Conservation (phyloP, 2,888 invertebrate genomes). For the Acanthosepion pharaonis region DNA sequence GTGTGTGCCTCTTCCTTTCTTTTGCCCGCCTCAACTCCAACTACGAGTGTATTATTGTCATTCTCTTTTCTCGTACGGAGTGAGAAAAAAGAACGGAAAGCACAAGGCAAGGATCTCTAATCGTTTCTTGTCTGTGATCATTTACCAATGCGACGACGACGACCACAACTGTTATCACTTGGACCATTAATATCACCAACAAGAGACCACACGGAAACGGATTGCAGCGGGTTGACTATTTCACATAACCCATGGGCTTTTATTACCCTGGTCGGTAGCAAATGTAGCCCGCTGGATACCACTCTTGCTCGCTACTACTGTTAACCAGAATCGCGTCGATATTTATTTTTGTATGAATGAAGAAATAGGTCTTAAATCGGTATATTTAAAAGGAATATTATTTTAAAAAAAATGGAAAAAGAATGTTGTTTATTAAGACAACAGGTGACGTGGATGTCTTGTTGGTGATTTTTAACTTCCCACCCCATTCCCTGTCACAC, state of each 20-base stretch:
- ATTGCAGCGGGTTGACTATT: neutral
- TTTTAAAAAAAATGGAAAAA: neutral
- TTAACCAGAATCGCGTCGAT: neutral
- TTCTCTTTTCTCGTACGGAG: neutral
- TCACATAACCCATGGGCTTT: neutral
- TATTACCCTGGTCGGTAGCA: neutral
- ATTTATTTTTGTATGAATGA: neutral
- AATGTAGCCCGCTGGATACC: neutral
- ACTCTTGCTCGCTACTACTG: neutral
- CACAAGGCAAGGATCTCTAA: neutral
- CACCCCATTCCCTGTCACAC: neutral
- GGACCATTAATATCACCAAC: too few relatives aligned
- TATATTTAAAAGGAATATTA: neutral
- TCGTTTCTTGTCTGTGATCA: neutral
- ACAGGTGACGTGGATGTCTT: constrained; percentile 18
- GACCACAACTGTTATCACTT: neutral
- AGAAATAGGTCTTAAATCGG: neutral
- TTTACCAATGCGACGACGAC: neutral
- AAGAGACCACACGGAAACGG: neutral
- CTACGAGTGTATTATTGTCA: neutral
- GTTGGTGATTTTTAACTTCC: neutral
- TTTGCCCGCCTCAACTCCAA: neutral
- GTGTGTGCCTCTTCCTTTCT: neutral
- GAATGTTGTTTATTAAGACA: neutral
- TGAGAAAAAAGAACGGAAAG: too few relatives aligned